Evolutionary conservation across 2,888 invertebrate species (phyloP).

Genomic region (Lordiphosa fenestrarum): DNA sequence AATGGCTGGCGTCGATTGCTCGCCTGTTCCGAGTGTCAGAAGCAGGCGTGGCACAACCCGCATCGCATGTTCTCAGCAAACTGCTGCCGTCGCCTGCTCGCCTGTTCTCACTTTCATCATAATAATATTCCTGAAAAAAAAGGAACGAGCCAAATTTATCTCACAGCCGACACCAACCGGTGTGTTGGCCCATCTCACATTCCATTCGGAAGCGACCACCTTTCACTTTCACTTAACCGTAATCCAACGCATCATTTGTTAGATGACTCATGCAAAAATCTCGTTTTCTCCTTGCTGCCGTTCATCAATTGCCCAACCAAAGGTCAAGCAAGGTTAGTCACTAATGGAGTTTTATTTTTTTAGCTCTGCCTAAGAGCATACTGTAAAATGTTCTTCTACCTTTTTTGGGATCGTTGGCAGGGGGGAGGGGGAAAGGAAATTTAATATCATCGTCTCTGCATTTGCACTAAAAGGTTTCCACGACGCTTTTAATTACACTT

Average conservation of each 20-base stretch:
- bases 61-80: too few species aligned
- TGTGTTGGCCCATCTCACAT: neutral
- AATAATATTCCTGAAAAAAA: too few species aligned
- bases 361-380: constrained; percentile 39
- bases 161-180: neutral
- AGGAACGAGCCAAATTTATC: too few species aligned
- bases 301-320: constrained; percentile 58
- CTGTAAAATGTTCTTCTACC: constrained; percentile 14
- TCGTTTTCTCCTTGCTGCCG: constrained; percentile 1
- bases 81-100: too few species aligned
- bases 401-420: constrained; percentile 16
- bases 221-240: constrained; percentile 7
- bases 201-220: constrained; percentile 19
- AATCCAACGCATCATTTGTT: constrained; percentile 55
- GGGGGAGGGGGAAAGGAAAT: constrained; percentile 39
- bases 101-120: too few species aligned
- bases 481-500: constrained; percentile 70
- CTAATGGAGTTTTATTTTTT: constrained; percentile 48
- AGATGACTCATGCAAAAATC: constrained; percentile 64
- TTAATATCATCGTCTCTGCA: constrained; percentile 55
- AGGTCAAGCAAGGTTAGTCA: constrained; percentile 60
- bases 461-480: constrained; percentile 67
- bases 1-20: too few species aligned
- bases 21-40: too few species aligned
- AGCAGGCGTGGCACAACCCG: too few species aligned